Conservation (phyloP, 2,113 vertebrate species). For the Coracopsis vasa region DNA sequence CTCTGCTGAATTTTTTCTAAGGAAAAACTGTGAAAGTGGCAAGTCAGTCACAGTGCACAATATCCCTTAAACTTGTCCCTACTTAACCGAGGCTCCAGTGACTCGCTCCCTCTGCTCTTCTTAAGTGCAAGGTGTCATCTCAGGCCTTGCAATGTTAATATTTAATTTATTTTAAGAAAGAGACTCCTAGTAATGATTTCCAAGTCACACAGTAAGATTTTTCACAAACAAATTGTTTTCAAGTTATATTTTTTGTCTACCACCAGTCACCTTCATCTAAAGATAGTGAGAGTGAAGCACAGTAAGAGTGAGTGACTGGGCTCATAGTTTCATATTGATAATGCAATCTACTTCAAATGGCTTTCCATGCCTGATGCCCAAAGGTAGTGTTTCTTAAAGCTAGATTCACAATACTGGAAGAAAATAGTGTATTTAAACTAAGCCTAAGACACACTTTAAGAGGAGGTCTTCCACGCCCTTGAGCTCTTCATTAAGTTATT, state of each 20-base stretch:
- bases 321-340: background rate
- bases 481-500: background rate
- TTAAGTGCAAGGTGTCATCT: background rate
- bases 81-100: background rate
- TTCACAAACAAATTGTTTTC: background rate
- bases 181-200: background rate
- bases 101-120: slow-evolving; percentile 13
- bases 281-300: background rate
- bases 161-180: background rate
- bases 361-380: background rate
- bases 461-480: background rate
- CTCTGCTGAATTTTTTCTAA: background rate
- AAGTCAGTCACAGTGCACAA: background rate
- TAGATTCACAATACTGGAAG: background rate
- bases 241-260: background rate
- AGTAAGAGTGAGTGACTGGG: background rate
- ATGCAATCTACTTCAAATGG: background rate
- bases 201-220: background rate
- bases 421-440: background rate
- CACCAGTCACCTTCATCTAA: background rate
- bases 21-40: background rate
- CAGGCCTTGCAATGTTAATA: background rate
- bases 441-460: background rate
- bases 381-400: background rate
- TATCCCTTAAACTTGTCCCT: background rate